A percentile compares a stretch with the other conserved stretches of the same genome.
Conservation (phyloP, 2,888 invertebrate genomes). For the Drosophila quinaria region DNA sequence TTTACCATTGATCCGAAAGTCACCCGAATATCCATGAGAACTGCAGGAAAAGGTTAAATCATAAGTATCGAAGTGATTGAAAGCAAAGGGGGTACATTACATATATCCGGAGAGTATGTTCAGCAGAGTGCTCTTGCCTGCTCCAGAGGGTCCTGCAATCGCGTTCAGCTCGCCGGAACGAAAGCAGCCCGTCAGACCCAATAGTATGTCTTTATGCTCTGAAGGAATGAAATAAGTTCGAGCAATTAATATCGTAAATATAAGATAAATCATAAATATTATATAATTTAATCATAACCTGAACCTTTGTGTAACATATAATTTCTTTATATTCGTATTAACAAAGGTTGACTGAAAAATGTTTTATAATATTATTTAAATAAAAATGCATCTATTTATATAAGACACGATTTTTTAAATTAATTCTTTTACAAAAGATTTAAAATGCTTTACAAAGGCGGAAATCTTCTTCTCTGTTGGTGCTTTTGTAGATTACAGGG, state of each 20-base stretch:
- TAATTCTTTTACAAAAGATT: background rate
- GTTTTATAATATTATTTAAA: too few relatives aligned
- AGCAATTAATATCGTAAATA: background rate
- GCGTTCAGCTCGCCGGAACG: conserved; percentile 92
- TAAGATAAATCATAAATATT: too few relatives aligned
- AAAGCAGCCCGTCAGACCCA: conserved; percentile 89
- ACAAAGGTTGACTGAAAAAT: too few relatives aligned
- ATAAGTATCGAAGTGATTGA: background rate
- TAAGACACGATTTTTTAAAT: background rate
- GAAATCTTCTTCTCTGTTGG: background rate
- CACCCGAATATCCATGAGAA: conserved; percentile 87
- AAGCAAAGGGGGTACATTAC: conserved; percentile 6
- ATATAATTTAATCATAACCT: background rate
- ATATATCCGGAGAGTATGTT: conserved; percentile 95
- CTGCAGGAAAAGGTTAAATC: conserved; percentile 46
- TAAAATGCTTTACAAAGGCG: background rate
- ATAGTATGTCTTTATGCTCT: conserved; percentile 88
- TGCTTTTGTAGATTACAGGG: background rate
- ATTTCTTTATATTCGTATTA: too few relatives aligned
- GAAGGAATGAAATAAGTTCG: conserved; percentile 54
- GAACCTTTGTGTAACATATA: background rate
- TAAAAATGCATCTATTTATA: too few relatives aligned
- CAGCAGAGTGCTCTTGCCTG: conserved; percentile 95
- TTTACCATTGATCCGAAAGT: conserved; percentile 90
- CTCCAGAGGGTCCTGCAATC: conserved; percentile 96